phyloP scores from a whole-genome alignment of 2,888 invertebrate species.

The Cyaniris semiargus region DNA sequence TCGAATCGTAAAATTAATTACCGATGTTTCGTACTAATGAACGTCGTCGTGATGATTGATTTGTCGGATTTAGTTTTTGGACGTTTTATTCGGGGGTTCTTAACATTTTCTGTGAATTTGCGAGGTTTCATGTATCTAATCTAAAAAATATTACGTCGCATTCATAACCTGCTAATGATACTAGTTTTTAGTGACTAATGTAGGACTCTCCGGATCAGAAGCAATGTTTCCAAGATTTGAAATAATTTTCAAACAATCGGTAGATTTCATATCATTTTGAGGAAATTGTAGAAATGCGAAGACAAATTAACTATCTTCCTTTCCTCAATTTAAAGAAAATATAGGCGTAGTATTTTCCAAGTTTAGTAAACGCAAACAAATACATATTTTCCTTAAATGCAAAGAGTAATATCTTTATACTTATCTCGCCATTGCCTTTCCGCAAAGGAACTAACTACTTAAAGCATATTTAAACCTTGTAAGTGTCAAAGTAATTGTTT shows the following conservation, averaged over 20 bases:
- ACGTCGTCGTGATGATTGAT: conserved; percentile 26
- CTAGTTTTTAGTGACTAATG: conserved; percentile 18
- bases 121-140: not conserved
- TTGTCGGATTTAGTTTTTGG: conserved; percentile 6
- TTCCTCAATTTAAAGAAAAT: too few species aligned
- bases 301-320: too few species aligned
- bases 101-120: conserved; percentile 13
- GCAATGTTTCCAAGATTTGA: not conserved
- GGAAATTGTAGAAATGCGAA: not conserved
- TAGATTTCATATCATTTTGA: not conserved
- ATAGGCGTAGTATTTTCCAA: too few species aligned
- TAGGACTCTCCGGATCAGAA: not conserved
- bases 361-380: too few species aligned
- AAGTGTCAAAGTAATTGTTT: not conserved
- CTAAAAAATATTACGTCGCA: conserved; percentile 3
- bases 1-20: conserved; percentile 31
- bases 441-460: not conserved
- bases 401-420: too few species aligned
- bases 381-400: too few species aligned
- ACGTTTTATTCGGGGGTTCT: not conserved
- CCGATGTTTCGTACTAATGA: conserved; percentile 29
- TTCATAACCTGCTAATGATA: conserved; percentile 18
- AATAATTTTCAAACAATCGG: not conserved
- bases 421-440: not conserved
- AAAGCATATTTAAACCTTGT: not conserved